These are phyloP conservation scores for Lithophane leautieri DNA, from an alignment of 2,888 invertebrate species.

Conservation along the genomic window DNA sequence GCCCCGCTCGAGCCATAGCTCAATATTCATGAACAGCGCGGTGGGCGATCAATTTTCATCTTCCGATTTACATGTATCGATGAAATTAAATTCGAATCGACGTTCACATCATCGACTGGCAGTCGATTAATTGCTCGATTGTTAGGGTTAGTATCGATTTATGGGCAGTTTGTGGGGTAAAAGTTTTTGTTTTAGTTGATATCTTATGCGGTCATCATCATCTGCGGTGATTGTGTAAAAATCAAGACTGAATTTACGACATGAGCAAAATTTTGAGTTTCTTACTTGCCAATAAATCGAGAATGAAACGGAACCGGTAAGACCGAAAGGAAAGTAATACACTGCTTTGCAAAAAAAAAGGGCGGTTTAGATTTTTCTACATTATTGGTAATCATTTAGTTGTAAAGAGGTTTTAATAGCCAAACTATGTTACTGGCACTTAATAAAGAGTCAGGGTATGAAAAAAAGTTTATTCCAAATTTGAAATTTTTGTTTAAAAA, in stretches of 20 bases:
- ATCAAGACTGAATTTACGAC: too few species aligned
- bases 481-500: too few species aligned
- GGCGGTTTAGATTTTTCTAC: too few species aligned
- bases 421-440: too few species aligned
- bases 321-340: too few species aligned
- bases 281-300: too few species aligned
- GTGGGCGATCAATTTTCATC: conserved; percentile 66
- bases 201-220: not conserved
- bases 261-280: not conserved
- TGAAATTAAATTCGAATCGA: conserved; percentile 65
- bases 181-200: not conserved
- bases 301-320: too few species aligned
- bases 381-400: too few species aligned
- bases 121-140: conserved; percentile 30
- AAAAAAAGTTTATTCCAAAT: too few species aligned
- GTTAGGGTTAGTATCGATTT: conserved; percentile 16
- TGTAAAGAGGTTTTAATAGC: too few species aligned
- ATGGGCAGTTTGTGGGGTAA: not conserved
- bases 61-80: conserved; percentile 65
- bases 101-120: conserved; percentile 42
- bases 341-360: too few species aligned
- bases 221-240: not conserved
- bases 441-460: too few species aligned
- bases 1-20: conserved; percentile 45
- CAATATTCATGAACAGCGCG: conserved; percentile 67